Evolutionary conservation across 2,797 vertebrate species (phyloP).

Genomic region (Atherinosoma microstoma): DNA sequence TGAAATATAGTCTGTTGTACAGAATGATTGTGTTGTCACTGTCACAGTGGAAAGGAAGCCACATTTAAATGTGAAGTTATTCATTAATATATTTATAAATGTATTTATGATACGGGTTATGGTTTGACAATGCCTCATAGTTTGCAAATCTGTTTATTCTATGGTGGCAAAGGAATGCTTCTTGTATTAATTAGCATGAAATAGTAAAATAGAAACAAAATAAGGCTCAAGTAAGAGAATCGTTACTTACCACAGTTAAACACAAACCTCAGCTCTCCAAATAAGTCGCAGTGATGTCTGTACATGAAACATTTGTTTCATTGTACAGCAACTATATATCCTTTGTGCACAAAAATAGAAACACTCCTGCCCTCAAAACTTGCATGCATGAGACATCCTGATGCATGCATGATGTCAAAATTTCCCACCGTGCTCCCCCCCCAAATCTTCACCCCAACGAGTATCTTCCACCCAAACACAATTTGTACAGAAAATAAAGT

Average conservation of each 20-base stretch:
- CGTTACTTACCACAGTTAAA: neutral
- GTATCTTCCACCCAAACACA: slow-evolving; percentile 61
- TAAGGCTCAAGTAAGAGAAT: neutral
- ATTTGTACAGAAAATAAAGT: slow-evolving; percentile 82
- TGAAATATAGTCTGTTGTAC: too few relatives aligned
- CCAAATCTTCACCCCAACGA: slow-evolving; percentile 17
- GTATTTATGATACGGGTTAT: too few relatives aligned
- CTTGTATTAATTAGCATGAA: neutral
- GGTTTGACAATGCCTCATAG: too few relatives aligned
- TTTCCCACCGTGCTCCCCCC: slow-evolving; percentile 2
- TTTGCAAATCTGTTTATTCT: neutral
- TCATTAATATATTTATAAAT: too few relatives aligned
- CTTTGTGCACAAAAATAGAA: slow-evolving; percentile 34
- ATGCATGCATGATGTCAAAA: slow-evolving; percentile 5
- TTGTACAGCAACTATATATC: neutral
- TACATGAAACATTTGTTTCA: slow-evolving; percentile 3
- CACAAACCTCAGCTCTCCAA: neutral
- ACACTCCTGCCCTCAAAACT: slow-evolving; percentile 23
- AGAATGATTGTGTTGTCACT: too few relatives aligned
- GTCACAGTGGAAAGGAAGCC: too few relatives aligned
- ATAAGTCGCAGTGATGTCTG: neutral
- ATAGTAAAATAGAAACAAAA: neutral
- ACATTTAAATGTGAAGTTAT: too few relatives aligned
- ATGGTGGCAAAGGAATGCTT: neutral
- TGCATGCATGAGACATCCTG: slow-evolving; percentile 24